phyloP scores from a whole-genome alignment of 2,888 invertebrate genomes.

The Ethmia dodecea region DNA sequence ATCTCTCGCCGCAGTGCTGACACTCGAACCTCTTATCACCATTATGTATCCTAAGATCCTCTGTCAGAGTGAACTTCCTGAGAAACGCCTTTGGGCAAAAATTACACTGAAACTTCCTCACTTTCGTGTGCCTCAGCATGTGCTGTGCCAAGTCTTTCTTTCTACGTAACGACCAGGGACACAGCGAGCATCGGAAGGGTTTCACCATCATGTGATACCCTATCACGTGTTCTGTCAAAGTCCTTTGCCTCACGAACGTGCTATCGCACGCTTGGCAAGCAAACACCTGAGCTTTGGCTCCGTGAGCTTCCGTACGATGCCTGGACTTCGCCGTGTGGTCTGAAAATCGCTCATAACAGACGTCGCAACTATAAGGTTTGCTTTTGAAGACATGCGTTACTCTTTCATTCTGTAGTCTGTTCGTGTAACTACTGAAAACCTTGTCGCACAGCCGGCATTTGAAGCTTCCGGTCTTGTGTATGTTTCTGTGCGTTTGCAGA shows the following conservation, averaged over 20 bases:
- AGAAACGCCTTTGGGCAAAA: conserved; percentile 38
- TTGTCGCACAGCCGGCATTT: conserved; percentile 56
- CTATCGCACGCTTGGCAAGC: conserved; percentile 49
- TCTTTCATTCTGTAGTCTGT: conserved; percentile 59
- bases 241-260: conserved; percentile 33
- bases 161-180: conserved; percentile 45
- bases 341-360: conserved; percentile 45
- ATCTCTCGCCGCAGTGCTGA: neutral
- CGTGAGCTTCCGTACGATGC: conserved; percentile 43
- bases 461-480: conserved; percentile 44
- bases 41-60: conserved; percentile 22
- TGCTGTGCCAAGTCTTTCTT: conserved; percentile 29
- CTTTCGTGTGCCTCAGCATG: conserved; percentile 42
- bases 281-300: conserved; percentile 22
- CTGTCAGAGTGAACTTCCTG: conserved; percentile 23
- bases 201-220: conserved; percentile 46
- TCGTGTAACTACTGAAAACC: conserved; percentile 61
- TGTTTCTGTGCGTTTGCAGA: conserved; percentile 39
- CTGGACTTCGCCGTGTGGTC: conserved; percentile 38
- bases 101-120: conserved; percentile 42
- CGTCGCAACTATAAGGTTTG: conserved; percentile 41
- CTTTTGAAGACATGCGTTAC: conserved; percentile 46
- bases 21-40: neutral
- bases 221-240: conserved; percentile 35
- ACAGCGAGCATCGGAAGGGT: conserved; percentile 46